Evolutionary conservation across 2,797 vertebrate genomes (phyloP), one percentile per base, ranked within the genome.

Genomic region (Sebastolobus altivelis): DNA sequence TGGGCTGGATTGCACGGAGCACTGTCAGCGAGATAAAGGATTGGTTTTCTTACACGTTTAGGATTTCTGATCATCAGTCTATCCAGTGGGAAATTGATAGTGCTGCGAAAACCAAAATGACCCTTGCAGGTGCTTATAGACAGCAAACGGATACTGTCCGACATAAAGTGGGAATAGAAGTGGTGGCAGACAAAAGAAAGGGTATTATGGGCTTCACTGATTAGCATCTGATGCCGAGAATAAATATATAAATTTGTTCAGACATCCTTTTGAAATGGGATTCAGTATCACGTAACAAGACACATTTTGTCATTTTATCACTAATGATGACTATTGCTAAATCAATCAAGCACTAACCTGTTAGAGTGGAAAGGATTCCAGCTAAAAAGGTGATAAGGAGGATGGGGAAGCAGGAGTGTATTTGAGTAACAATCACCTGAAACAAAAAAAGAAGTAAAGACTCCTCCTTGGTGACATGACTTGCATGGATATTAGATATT

Each of bases 41-140:
- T 68, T 79, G 43, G 8, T 16, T 75, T 70, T n/a, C 63, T 37
- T 88, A 52, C 70, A 80, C 55, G 77, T 73, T 79, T 72, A 83
- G 77, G 72, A 75, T 78, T 83, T 89, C 75, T 81, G 84, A 86
- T 83, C 40, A 69, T 84, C 16, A 25, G 20, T 49, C 72, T 8
- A 37, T 81, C 73, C 59, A 5, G 13, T 33, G 68, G 63, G 77
- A 69, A 65, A 74, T 62, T 0, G 8, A 74, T 38, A 58, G 27
- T 40, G 14, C 65, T 65, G 54, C 52, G 29, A 63, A 71, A 75
- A 40, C 0, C 38, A 65, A 69, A 79, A 33, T 63, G 27, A 56
- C 13, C 3, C 3, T 58, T 27, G 12, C 43, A 62, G 65, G 38
- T 52, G 40, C 43, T 29, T 62, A 60, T 2, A 61, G 27, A 68